phyloP scores from a whole-genome alignment of 1,140 invertebrate species.

The Oedothorax gibbosus region DNA sequence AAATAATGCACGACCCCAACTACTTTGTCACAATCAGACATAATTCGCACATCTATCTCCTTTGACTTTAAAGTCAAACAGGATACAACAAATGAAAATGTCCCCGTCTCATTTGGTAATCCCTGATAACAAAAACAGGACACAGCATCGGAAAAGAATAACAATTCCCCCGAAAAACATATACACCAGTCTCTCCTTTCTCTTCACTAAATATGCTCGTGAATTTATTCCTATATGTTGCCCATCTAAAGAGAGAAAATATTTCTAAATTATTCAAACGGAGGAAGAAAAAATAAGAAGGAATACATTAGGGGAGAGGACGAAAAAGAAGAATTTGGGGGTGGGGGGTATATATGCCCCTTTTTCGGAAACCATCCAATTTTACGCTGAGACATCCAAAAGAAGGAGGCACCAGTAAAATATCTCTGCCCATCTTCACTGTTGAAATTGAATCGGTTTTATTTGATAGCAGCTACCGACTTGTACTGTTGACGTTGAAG shows the following conservation, averaged over 20 bases:
- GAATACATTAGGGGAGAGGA: constrained; percentile 16
- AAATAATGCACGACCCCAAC: no score
- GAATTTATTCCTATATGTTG: constrained; percentile 29
- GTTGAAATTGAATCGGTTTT: neutral
- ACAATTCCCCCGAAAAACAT: neutral
- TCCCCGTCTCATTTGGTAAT: neutral
- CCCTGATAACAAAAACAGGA: neutral
- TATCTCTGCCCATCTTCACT: constrained; percentile 30
- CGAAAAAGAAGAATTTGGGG: neutral
- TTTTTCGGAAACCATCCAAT: constrained; percentile 41
- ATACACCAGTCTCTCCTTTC: neutral
- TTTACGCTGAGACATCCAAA: constrained; percentile 27
- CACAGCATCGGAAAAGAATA: neutral
- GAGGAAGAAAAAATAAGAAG: constrained; percentile 1
- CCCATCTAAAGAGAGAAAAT: constrained; percentile 12
- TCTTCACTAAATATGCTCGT: constrained; percentile 23
- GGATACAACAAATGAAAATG: no score
- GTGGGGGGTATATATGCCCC: constrained; percentile 14
- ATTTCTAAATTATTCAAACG: constrained; percentile 42
- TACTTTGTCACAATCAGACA: no score
- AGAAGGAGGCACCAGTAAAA: constrained; percentile 13
- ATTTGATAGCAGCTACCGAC: no score
- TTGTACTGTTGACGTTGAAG: no score
- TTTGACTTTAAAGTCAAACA: no score
- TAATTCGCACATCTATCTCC: no score